Evolutionary conservation across 2,113 vertebrate genomes (phyloP), one percentile per base, ranked within the genome.

Genomic region (Psittacula cyanocephala): DNA sequence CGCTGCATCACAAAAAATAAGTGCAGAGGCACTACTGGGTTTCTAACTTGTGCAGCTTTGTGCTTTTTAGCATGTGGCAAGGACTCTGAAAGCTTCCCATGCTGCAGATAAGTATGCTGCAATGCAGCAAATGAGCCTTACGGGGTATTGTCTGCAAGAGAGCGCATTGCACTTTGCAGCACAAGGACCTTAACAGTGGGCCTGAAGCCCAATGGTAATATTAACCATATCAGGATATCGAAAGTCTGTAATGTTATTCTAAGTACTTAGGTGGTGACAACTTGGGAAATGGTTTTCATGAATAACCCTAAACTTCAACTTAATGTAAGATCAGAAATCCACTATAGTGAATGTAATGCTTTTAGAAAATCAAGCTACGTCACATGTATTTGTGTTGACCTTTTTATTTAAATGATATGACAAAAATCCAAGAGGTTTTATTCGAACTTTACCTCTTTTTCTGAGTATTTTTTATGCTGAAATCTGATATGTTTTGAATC

Each of bases 21-120:
- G 33, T 4, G 2, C 49, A 10, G 59, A 50, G 55, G 59, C 81
- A 31, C 19, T 15, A 33, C 43, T 65, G 70, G 12, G 2, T 67
- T 44, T 88, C 11, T 63, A 13, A 6, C 18, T 65, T 3, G 22
- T 64, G n/a, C 67, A 84, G 44, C 22, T 57, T 47, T 74, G 49
- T 52, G 74, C 43, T 86, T 50, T 19, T 12, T 25, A 88, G 72
- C 24, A 18, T 8, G 47, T 81, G 76, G 52, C 69, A 91, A 84
- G 87, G 80, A 37, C 81, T 24, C 4, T 4, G 72, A 43, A 19
- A 39, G 44, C 37, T 84, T 15, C 46, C 76, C 11, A 22, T 17
- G 74, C 95, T 95, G 95, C 88, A 93, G 94, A 46, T 79, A 64
- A 31, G 55, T 43, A 39, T 93, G 95, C 94, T 94, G 91, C 88